Percentiles rank a stretch among this genome's conserved stretches.
phyloP scores from a whole-genome alignment of 2,113 vertebrate genomes.

The Pelecanus crispus region DNA sequence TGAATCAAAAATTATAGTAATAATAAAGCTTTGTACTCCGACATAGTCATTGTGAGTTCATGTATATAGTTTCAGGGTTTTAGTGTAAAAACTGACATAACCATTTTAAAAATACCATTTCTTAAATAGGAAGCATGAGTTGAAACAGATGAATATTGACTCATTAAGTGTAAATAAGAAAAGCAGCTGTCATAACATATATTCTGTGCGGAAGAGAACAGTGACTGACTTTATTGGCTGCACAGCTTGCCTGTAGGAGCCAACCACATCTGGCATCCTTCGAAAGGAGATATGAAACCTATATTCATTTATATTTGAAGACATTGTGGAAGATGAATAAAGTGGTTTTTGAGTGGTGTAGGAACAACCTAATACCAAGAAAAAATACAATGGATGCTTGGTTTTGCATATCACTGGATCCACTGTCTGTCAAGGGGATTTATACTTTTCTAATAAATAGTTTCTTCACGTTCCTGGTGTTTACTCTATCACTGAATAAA shows the following conservation, averaged over 20 bases:
- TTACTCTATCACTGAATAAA: background rate
- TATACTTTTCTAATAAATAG: background rate
- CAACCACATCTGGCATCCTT: background rate
- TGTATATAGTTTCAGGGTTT: background rate
- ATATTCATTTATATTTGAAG: background rate
- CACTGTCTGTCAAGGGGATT: background rate
- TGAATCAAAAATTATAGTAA: background rate
- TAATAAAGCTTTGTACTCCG: background rate
- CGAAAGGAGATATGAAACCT: background rate
- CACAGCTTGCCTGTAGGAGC: background rate
- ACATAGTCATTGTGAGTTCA: background rate
- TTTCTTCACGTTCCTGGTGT: background rate
- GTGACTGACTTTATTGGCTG: background rate
- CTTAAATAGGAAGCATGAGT: background rate
- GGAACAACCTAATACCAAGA: background rate
- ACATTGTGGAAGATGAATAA: background rate
- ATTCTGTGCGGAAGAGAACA: background rate
- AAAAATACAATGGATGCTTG: background rate
- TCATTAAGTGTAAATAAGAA: rapidly evolving
- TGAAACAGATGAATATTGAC: background rate
- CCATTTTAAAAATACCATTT: background rate
- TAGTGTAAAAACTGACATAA: background rate
- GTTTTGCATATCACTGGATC: background rate
- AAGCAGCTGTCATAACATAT: background rate
- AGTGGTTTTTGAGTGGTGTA: background rate